Conservation (phyloP, 2,888 invertebrate species). For the Ferdinandea cuprea region DNA sequence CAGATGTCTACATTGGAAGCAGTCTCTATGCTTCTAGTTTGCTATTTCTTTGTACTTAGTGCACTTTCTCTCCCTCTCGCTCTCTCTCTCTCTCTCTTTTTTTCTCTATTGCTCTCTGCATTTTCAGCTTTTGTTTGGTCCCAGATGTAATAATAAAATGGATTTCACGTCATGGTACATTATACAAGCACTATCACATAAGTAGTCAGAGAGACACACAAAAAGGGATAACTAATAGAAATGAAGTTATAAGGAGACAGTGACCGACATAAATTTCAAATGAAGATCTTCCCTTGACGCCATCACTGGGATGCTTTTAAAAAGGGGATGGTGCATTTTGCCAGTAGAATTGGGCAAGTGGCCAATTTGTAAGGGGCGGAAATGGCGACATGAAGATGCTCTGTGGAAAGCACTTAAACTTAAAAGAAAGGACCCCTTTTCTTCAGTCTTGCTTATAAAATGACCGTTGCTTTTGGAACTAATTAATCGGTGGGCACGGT, state of each 20-base stretch:
- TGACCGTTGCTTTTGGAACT: no score
- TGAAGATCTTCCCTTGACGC: slow-evolving; percentile 26
- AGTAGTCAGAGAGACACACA: slow-evolving; percentile 5
- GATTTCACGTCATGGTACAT: slow-evolving; percentile 64
- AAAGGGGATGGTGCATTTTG: not conserved
- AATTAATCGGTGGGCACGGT: no score
- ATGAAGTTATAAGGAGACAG: slow-evolving; percentile 61
- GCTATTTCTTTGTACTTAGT: not conserved
- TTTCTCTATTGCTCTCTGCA: no score
- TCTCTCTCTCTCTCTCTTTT: no score
- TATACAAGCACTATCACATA: slow-evolving; percentile 55
- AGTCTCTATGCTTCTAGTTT: slow-evolving; percentile 15
- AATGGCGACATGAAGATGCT: no score
- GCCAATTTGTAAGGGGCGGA: no score
- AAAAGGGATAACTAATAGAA: slow-evolving; percentile 53
- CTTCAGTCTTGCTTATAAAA: no score
- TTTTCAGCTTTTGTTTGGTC: slow-evolving; percentile 56
- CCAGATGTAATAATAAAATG: slow-evolving; percentile 73
- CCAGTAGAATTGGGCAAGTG: no score
- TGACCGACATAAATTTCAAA: slow-evolving; percentile 61
- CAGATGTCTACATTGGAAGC: slow-evolving; percentile 66
- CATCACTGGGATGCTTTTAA: slow-evolving; percentile 35
- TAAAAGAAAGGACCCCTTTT: no score
- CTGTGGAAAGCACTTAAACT: no score
- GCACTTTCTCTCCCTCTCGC: not conserved